Evolutionary conservation across 2,113 vertebrate genomes (phyloP), one percentile per base, ranked within the genome.

Genomic region (Elgaria multicarinata): DNA sequence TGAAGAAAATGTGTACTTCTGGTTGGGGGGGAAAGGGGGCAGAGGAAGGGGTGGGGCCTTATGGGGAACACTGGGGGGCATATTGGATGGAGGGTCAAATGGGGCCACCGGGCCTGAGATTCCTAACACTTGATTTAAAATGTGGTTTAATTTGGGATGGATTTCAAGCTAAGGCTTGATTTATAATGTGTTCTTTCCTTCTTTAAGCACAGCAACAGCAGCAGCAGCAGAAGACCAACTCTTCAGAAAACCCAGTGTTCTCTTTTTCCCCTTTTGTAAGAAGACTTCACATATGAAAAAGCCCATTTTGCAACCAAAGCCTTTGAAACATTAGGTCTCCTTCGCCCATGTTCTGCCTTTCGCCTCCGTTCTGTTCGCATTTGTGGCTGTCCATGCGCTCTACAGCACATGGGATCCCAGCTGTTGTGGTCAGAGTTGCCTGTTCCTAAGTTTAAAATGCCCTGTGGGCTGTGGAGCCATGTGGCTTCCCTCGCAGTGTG

Each of bases 371-470:
- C 84, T 62, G 36, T 42, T 33, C 1, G 1, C 39, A 12, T 10
- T 62, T 26, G 33, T 42, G 10, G 31, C 24, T 44, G 14, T 3
- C 36, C 72, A 16, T 22, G 58, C 55, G 24, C 42, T n/a, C 50
- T 67, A 33, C 31, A 66, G 1, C 0, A 1, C 66, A 39, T 0
- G 0, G 8, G 0, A 0, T 16, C 72, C 72, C 2, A 0, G 80
- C 1, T 72, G 67, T 24, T 1, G 24, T 85, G 81, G 9, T 53
- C 86, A 0, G 0, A 4, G 55, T n/a, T 2, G 82, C 20, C 82
- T 26, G 28, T 50, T 92, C 83, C 92, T 92, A 86, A 92, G 89
- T 93, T 93, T 92, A 90, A 75, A 81, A 83, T 1, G 88, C 83
- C 16, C 24, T 0, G 90, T 93, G 91, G 93, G 94, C 87, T 92